A percentile compares a stretch with the other conserved stretches of the same genome.
Conservation (phyloP, 2,113 vertebrate species). For the Cebidichthys violaceus region DNA sequence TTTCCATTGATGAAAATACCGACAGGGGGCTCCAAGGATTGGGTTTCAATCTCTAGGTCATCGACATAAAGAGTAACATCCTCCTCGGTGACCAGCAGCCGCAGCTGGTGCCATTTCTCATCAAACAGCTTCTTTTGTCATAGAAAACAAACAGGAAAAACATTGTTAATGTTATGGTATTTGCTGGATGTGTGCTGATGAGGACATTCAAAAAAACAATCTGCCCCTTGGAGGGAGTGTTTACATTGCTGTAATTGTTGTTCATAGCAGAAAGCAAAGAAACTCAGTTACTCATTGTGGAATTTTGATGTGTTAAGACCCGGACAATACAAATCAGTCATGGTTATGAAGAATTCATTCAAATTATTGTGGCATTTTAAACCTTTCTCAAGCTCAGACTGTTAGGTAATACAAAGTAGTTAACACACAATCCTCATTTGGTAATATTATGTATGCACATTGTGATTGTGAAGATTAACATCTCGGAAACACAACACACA, state of each 20-base stretch:
- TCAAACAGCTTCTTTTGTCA: constrained; percentile 88
- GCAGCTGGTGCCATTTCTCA: constrained; percentile 95
- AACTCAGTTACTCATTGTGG: not conserved
- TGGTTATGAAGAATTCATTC: not conserved
- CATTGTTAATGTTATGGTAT: not conserved
- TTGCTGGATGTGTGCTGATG: not conserved
- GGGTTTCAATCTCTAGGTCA: constrained; percentile 89
- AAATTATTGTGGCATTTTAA: not conserved
- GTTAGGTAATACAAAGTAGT: not conserved
- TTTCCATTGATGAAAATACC: constrained; percentile 96
- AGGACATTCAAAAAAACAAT: not conserved
- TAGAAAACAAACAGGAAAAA: constrained; percentile 30
- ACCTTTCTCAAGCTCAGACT: not conserved
- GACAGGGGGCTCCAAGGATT: constrained; percentile 88
- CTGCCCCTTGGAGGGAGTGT: not conserved
- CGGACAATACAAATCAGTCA: not conserved
- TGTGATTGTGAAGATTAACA: not conserved
- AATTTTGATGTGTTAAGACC: not conserved
- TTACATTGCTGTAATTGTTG: not conserved
- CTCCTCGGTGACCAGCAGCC: constrained; percentile 93
- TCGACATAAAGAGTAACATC: constrained; percentile 93
- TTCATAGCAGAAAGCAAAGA: not conserved
- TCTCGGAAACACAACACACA: too few species aligned
- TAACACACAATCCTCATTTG: not conserved
- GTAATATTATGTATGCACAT: not conserved